Evolutionary conservation across 1,140 invertebrate species (phyloP).

Genomic region (Octopus sinensis): DNA sequence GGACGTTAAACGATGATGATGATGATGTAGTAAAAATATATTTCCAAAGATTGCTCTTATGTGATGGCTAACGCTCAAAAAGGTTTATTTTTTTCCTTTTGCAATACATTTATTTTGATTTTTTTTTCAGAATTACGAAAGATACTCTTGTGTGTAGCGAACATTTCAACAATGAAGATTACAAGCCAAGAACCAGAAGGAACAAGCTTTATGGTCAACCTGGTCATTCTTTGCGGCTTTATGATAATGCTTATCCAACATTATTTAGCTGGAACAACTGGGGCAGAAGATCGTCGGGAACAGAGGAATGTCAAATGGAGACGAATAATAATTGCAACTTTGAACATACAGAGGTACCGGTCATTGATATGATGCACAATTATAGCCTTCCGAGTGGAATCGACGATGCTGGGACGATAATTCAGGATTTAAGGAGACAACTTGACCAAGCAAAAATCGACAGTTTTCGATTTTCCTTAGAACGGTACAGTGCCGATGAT

Average conservation of each 20-base stretch:
- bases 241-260: not conserved
- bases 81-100: no score
- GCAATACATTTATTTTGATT: not conserved
- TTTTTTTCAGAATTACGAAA: not conserved
- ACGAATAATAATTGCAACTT: not conserved
- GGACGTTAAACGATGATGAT: no score
- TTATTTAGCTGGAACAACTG: constrained; percentile 5
- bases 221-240: not conserved
- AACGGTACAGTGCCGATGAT: not conserved
- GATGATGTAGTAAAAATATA: no score
- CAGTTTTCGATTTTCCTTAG: not conserved
- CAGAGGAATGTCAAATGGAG: not conserved
- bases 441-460: not conserved
- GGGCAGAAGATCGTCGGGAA: not conserved
- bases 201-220: not conserved
- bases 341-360: not conserved
- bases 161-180: not conserved
- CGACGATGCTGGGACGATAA: not conserved
- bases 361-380: constrained; percentile 7
- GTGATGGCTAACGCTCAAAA: no score
- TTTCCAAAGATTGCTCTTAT: no score
- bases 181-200: not conserved
- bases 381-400: not conserved
- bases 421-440: not conserved
- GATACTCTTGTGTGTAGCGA: constrained; percentile 4